Evolutionary conservation across 2,888 invertebrate species (phyloP), one percentile per base, ranked within the genome.

Genomic region (Muschampia plurimacula): DNA sequence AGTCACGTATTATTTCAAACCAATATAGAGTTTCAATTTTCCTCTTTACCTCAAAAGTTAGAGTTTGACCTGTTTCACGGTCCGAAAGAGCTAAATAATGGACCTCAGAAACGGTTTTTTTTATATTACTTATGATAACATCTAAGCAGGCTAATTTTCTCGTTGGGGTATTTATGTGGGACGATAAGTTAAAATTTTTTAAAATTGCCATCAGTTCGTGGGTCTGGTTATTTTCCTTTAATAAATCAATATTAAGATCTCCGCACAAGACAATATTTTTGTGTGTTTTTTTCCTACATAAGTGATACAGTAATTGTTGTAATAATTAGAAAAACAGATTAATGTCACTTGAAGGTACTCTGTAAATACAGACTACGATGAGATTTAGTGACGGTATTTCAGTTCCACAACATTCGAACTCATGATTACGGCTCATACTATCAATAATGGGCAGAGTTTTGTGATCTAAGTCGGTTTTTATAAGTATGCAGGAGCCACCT

Each of bases 331-430:
- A 60, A 60, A 36, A 32, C 13, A 6, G n/a, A n/a, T 60, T 36
- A 13, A 36, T 39, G 2, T 60, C 39, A 13, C 60, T 13, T 2
- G 10, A 32, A n/a, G 60, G 60, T 8, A 36, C 36, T 60, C 60
- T 28, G 13, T 60, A 60, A 2, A 60, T 32, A 6, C 32, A 60
- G 36, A 60, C 13, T 32, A 60, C 13, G 36, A 60, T n/a, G 3
- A 60, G n/a, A 39, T 28, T 60, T 60, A 60, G n/a, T 13, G 36
- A 60, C 5, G 49, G 49, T 49, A 49, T 60, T 60, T 60, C 60
- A 13, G 13, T 36, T n/a, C 60, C 36, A 60, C 36, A 60, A 60
- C 60, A 60, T 60, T 60, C 36, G 13, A 60, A 60, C 32, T 36
- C 15, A 22, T 22, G 22, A 55, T 7, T 55, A 2, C 55, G 22